Percentiles rank a stretch among this genome's conserved stretches.
Evolutionary conservation across 2,888 invertebrate species (phyloP).

Genomic region (Ormyrus pomaceus): DNA sequence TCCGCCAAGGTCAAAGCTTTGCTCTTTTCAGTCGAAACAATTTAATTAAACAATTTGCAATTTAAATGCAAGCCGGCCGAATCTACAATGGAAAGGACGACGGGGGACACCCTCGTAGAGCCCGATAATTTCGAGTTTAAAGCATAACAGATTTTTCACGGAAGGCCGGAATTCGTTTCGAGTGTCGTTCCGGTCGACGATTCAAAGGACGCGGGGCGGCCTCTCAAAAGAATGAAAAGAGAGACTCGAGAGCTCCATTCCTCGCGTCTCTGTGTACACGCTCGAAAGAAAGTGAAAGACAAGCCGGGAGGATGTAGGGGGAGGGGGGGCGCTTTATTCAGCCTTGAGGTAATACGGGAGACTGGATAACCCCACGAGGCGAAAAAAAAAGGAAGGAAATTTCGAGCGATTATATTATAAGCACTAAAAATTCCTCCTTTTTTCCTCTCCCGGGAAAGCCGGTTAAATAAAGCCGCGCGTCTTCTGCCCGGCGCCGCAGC

Average conservation of each 20-base stretch:
- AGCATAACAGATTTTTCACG: constrained; percentile 9
- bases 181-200: neutral
- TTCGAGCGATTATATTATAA: constrained; percentile 31
- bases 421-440: constrained; percentile 16
- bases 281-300: constrained; percentile 23
- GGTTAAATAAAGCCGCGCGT: too few species aligned
- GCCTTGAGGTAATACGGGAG: neutral
- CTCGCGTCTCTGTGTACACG: neutral
- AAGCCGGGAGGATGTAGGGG: too few species aligned
- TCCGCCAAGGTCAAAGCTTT: too few species aligned
- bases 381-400: constrained; percentile 13
- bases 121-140: constrained; percentile 7
- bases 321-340: constrained; percentile 7
- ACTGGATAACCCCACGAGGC: neutral
- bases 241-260: neutral
- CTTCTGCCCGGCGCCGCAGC: too few species aligned
- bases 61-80: too few species aligned
- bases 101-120: neutral
- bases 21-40: too few species aligned
- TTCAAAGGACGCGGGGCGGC: neutral
- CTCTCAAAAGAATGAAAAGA: constrained; percentile 20
- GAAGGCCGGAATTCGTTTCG: neutral
- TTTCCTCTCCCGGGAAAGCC: neutral
- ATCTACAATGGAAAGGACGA: too few species aligned
- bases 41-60: too few species aligned